Conservation (phyloP, 1,140 invertebrate genomes). For the Schlechtendalia chinensis region DNA sequence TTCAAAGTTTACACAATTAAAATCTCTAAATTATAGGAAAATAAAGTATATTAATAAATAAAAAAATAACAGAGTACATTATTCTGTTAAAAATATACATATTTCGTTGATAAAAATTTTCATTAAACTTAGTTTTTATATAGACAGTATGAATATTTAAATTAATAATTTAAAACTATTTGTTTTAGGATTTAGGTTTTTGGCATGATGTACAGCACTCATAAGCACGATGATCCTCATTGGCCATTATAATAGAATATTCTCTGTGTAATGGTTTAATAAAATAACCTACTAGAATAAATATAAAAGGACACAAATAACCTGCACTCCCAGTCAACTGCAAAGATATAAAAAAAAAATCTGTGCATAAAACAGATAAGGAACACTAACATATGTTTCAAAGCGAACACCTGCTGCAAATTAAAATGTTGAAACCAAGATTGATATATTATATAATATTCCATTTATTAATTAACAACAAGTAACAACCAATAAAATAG, state of each 20-base stretch:
- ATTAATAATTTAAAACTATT: constrained; percentile 31
- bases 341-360: constrained; percentile 22
- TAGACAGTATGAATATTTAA: not conserved
- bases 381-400: not conserved
- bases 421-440: not conserved
- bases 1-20: no score
- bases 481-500: not conserved
- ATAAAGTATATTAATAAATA: no score
- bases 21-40: no score
- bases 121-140: not conserved
- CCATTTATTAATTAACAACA: no score
- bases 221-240: not conserved
- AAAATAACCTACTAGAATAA: constrained; percentile 24
- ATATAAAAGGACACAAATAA: not conserved
- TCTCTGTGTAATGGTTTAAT: not conserved
- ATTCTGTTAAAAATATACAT: no score
- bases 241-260: not conserved
- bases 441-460: not conserved
- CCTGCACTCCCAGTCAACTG: not conserved
- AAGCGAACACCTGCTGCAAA: not conserved
- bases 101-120: not conserved
- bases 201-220: constrained; percentile 2
- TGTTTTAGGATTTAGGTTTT: not conserved
- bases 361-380: not conserved
- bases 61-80: no score